Evolutionary conservation across 2,113 vertebrate genomes (phyloP).

Genomic region (Callipepla californica): DNA sequence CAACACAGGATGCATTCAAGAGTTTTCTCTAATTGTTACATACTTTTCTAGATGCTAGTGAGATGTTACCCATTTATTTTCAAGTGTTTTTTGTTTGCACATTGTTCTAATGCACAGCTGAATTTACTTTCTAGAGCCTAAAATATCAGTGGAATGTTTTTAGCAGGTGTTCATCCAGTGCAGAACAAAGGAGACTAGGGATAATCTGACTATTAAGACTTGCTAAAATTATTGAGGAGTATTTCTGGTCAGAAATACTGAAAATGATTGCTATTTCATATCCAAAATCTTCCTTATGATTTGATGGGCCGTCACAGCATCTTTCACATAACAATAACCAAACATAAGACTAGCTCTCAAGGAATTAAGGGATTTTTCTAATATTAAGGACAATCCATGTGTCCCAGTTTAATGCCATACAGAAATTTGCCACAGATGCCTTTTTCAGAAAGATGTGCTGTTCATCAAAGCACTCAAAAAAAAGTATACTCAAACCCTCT

Average conservation of each 20-base stretch:
- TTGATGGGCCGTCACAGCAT: constrained; percentile 11
- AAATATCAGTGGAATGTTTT: constrained; percentile 30
- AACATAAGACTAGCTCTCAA: not conserved
- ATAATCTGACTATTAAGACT: not conserved
- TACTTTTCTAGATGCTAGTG: not conserved
- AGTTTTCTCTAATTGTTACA: not conserved
- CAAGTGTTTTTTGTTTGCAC: not conserved
- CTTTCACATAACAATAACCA: constrained; percentile 36
- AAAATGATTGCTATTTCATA: constrained; percentile 5
- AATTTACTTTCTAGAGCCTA: constrained; percentile 4
- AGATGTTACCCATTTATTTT: not conserved
- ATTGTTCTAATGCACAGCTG: not conserved
- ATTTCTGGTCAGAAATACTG: not conserved
- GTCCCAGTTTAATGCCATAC: constrained; percentile 50
- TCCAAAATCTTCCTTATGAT: constrained; percentile 24
- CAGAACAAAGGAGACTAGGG: not conserved
- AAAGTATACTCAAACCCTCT: constrained; percentile 37
- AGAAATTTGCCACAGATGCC: constrained; percentile 39
- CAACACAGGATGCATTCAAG: not conserved
- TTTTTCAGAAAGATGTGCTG: constrained; percentile 43
- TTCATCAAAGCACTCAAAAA: constrained; percentile 27
- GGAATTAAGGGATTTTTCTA: constrained; percentile 65
- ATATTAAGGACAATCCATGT: constrained; percentile 60
- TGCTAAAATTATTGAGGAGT: not conserved
- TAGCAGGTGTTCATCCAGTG: not conserved